A percentile compares a stretch with the other conserved stretches of the same genome.
These are phyloP conservation scores for Eupithecia pulchellata DNA, from an alignment of 2,888 invertebrate species.

Conservation along the genomic window DNA sequence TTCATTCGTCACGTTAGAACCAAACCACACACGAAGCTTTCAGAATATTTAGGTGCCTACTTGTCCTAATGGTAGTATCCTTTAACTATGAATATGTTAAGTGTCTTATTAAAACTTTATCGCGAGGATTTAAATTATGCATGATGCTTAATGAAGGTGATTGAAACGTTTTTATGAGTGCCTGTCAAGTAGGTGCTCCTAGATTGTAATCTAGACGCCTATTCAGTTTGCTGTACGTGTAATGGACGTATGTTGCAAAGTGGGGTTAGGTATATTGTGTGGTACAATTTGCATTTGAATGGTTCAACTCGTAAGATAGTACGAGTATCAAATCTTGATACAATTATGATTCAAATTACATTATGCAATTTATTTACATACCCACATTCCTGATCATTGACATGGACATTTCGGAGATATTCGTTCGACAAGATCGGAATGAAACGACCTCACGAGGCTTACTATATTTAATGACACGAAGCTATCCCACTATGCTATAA, in stretches of 20 bases:
- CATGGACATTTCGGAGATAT: slow-evolving; percentile 21
- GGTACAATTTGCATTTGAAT: slow-evolving; percentile 14
- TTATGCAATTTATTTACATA: slow-evolving; percentile 19
- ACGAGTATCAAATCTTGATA: slow-evolving; percentile 14
- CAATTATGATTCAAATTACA: slow-evolving; percentile 13
- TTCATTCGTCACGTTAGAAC: slow-evolving; percentile 68
- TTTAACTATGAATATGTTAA: slow-evolving; percentile 7
- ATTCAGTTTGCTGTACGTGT: slow-evolving; percentile 12
- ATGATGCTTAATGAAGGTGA: slow-evolving; percentile 11
- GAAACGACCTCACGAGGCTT: slow-evolving; percentile 15
- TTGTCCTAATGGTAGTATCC: not conserved
- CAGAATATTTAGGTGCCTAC: not conserved
- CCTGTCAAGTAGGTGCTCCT: slow-evolving; percentile 18
- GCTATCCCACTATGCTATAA: slow-evolving; percentile 38
- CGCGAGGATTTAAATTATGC: slow-evolving; percentile 12
- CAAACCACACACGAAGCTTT: slow-evolving; percentile 72
- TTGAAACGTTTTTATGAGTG: slow-evolving; percentile 17
- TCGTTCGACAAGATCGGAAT: slow-evolving; percentile 29
- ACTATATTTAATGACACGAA: slow-evolving; percentile 11
- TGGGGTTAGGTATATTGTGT: slow-evolving; percentile 11
- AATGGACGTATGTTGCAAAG: not conserved
- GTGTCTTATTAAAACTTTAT: slow-evolving; percentile 7
- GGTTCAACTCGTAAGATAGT: slow-evolving; percentile 10
- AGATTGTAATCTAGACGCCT: slow-evolving; percentile 15
- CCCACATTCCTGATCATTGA: slow-evolving; percentile 20